These are phyloP conservation scores for Mythimna pallens DNA, from an alignment of 2,888 invertebrate genomes.

Conservation along the genomic window DNA sequence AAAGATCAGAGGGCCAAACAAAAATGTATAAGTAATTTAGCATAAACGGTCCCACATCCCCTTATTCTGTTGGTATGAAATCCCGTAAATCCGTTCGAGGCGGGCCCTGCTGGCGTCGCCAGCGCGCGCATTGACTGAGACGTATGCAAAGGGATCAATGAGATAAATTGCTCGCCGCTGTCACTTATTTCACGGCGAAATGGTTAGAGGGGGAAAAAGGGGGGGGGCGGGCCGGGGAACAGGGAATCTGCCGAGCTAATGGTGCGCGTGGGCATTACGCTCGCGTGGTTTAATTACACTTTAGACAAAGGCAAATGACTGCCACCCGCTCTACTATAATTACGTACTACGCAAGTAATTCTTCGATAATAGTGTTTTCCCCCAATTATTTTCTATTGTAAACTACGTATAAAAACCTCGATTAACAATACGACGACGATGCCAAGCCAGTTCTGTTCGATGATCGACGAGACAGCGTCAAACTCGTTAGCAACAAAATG, in stretches of 20 bases:
- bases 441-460: slow-evolving; percentile 42
- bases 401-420: slow-evolving; percentile 32
- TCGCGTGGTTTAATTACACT: slow-evolving; percentile 76
- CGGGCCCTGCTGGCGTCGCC: slow-evolving; percentile 65
- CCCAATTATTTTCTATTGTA: slow-evolving; percentile 41
- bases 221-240: slow-evolving; percentile 56
- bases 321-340: slow-evolving; percentile 57
- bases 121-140: slow-evolving; percentile 84
- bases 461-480: slow-evolving; percentile 47
- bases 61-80: slow-evolving; percentile 75
- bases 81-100: slow-evolving; percentile 80
- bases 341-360: slow-evolving; percentile 50
- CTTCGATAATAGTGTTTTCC: slow-evolving; percentile 43
- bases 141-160: slow-evolving; percentile 88
- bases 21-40: slow-evolving; percentile 77
- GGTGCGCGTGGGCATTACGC: slow-evolving; percentile 84
- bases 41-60: slow-evolving; percentile 76
- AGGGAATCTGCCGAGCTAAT: slow-evolving; percentile 73
- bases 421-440: slow-evolving; percentile 27
- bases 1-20: slow-evolving; percentile 72
- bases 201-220: slow-evolving; percentile 68
- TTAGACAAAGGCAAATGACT: slow-evolving; percentile 72
- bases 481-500: slow-evolving; percentile 59
- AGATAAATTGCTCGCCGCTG: slow-evolving; percentile 85
- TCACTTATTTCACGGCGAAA: slow-evolving; percentile 83